phyloP scores from a whole-genome alignment of 2,888 invertebrate species.

The Pediacus dermestoides region DNA sequence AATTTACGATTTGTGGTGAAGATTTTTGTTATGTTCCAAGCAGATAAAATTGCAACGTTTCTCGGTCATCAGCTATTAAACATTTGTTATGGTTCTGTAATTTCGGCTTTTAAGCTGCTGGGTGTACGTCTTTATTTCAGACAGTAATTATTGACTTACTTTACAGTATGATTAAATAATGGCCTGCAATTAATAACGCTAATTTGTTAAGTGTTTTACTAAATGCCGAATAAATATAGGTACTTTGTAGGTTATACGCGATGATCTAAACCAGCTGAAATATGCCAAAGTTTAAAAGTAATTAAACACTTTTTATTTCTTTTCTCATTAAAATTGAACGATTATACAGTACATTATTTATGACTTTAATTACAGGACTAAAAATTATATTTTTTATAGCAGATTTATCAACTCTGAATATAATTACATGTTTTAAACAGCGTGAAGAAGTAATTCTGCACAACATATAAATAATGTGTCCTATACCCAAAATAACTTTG shows the following conservation, averaged over 20 bases:
- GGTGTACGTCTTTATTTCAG: conserved; percentile 15
- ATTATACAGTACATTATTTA: background rate
- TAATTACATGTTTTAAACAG: conserved; percentile 9
- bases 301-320: too few relatives aligned
- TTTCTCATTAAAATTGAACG: too few relatives aligned
- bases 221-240: too few relatives aligned
- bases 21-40: conserved; percentile 10
- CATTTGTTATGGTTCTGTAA: conserved; percentile 13
- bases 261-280: too few relatives aligned
- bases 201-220: conserved; percentile 8
- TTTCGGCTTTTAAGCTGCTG: too few relatives aligned
- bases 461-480: too few relatives aligned
- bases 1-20: conserved; percentile 23
- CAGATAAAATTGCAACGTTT: conserved; percentile 3
- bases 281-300: too few relatives aligned
- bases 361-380: conserved; percentile 7
- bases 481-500: too few relatives aligned
- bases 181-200: conserved; percentile 11
- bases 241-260: too few relatives aligned
- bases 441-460: too few relatives aligned
- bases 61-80: conserved; percentile 5
- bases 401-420: conserved; percentile 6
- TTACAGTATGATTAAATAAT: conserved; percentile 15
- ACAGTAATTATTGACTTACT: conserved; percentile 19
- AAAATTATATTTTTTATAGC: conserved; percentile 5